Evolutionary conservation across 2,113 vertebrate genomes (phyloP).

Genomic region (Clupea harengus): DNA sequence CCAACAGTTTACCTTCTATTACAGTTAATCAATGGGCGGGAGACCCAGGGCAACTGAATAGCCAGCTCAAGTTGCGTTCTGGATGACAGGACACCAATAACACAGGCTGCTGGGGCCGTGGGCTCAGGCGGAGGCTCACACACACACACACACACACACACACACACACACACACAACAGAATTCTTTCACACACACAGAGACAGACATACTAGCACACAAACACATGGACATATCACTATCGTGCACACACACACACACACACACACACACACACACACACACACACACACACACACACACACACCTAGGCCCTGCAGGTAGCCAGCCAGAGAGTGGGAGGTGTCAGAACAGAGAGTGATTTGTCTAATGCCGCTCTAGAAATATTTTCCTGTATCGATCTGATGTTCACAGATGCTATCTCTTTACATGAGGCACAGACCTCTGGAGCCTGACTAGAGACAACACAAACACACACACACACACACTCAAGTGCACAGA

Average conservation of each 20-base stretch:
- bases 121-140: neutral
- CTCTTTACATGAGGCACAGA: slow-evolving; percentile 64
- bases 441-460: slow-evolving; percentile 54
- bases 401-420: slow-evolving; percentile 69
- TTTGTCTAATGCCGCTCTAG: slow-evolving; percentile 53
- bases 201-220: neutral
- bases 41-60: neutral
- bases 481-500: neutral
- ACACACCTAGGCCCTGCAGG: neutral
- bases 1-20: slow-evolving; percentile 47
- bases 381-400: slow-evolving; percentile 66
- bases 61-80: slow-evolving; percentile 43
- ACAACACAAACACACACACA: neutral
- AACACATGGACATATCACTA: neutral
- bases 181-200: neutral
- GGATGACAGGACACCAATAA: slow-evolving; percentile 47
- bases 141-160: neutral
- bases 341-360: slow-evolving; percentile 48
- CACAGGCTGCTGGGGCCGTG: slow-evolving; percentile 38
- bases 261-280: slow-evolving; percentile 12
- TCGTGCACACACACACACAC: slow-evolving; percentile 7
- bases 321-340: slow-evolving; percentile 33
- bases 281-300: neutral
- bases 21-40: slow-evolving; percentile 44
- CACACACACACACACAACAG: neutral